Base-by-base conservation (phyloP, 2,888 invertebrate species). In the Eupeodes luniger region DNA sequence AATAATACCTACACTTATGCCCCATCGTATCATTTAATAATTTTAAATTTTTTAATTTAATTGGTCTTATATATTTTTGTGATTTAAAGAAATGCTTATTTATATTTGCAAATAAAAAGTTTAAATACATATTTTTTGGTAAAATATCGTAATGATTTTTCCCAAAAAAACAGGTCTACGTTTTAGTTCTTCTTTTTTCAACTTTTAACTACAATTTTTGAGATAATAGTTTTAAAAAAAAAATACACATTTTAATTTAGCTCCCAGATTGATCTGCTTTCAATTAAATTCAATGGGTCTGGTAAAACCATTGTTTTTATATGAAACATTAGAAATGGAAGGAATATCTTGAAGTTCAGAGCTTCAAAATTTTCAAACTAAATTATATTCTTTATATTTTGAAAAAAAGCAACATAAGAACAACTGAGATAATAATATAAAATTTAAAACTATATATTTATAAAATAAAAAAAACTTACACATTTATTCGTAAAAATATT, bases 401-500 rank as follows among this genome's bases (percentile, higher is more conserved):
- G 27, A 19, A 14, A 51, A 27, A 49, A 14, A 70, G 55, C 62
- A 81, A 80, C 70, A 75, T 81, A 81, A 78, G 85, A 89, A 89
- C 89, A 89, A 89, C 89, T 89, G 89, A 89, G 89, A 89, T 85
- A 82, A 40, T 67, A 81, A 40, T 67, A 81, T 51, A 74, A 11
- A 70, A 47, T 44, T 27, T 40, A 40, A 76, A 76, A 82, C 59
- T 82, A 82, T 36, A 64, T 79, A 47, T n/a, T 16, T 19, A 57
- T 44, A 44, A 19, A 55, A 57, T 19, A 81, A 36, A 81, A 19
- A 84, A 84, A 82, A 80, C 69, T 89, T 90, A 91, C 91, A 91
- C 91, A 89, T 89, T 90, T 89, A 81, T 80, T 81, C 89, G 85
- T 89, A 89, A 89, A 69, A 89, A 89, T 89, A 89, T 89, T 91